Evolutionary conservation across 1,140 invertebrate genomes (phyloP).

Genomic region (Lepidotrigona ventralis): DNA sequence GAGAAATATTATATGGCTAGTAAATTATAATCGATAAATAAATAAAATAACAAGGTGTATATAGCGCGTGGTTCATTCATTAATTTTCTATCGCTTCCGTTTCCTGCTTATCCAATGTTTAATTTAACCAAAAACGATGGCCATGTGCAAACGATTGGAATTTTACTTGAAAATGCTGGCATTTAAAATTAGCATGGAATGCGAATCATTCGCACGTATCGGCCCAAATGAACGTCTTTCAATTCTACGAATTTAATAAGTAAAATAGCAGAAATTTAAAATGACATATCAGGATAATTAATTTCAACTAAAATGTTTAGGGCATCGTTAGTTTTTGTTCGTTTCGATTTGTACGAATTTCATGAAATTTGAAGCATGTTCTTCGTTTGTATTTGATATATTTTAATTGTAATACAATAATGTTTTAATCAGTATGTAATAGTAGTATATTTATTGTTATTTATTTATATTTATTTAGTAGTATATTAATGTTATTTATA

Average conservation of each 20-base stretch:
- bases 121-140: background rate
- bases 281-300: background rate
- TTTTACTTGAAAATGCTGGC: background rate
- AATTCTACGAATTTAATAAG: too few species aligned
- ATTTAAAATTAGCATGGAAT: slow-evolving; percentile 47
- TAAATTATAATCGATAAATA: background rate
- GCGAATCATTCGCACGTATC: slow-evolving; percentile 1
- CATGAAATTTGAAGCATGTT: too few species aligned
- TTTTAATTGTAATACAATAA: too few species aligned
- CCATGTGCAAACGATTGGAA: slow-evolving; percentile 28
- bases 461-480: too few species aligned
- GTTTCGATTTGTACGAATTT: too few species aligned
- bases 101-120: too few species aligned
- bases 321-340: background rate
- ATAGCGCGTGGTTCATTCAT: background rate
- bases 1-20: background rate
- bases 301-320: background rate
- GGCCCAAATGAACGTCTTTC: background rate
- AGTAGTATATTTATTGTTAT: too few species aligned
- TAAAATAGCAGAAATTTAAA: background rate
- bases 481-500: too few species aligned
- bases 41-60: too few species aligned
- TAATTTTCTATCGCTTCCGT: too few species aligned
- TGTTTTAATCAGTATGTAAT: too few species aligned
- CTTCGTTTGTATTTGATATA: too few species aligned